Base-by-base conservation (phyloP, 2,113 vertebrate genomes). In the Brachypteracias leptosomus region DNA sequence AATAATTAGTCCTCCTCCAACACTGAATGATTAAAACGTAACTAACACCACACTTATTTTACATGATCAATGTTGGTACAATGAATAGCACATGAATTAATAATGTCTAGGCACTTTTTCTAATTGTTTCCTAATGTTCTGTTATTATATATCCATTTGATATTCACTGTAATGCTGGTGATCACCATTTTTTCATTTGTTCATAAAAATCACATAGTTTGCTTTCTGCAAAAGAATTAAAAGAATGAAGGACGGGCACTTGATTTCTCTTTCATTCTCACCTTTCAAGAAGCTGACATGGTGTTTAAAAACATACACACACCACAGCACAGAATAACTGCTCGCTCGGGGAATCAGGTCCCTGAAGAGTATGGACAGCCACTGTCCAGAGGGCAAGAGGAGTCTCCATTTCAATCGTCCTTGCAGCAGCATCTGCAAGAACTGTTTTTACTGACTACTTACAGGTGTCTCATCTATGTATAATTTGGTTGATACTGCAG, bases 41-140 rank as follows among this genome's bases (percentile, higher is more conserved):
- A 96, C 90, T 95, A 97, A 96, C 89, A 96, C 63, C 85, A 95
- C 83, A 90, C 78, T 96, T 94, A 91, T 75, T 97, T 85, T 68
- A 90, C 92, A 90, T 35, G n/a, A 97, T 97, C 97, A 97, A 95
- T 94, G 89, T 91, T 97, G 86, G 66, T 75, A 55, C 75, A 95
- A 95, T 90, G 66, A 93, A 97, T 92, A 97, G 88, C 40, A 89
- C 70, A 95, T 95, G 96, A 95, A 96, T 94, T 96, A 95, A 89
- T 97, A 97, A 97, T 87, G 55, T 63, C 85, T 94, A 97, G 65
- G 73, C 93, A 96, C 81, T 97, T 97, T 91, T 97, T 95, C 96
- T 96, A 96, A 97, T 92, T 95, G 87, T 95, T 98, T 97, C 96
- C 80, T 85, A 95, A 95, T 87, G 78, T 96, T 95, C 89, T 95